A percentile compares a stretch with the other conserved stretches of the same genome.
Evolutionary conservation across 2,888 invertebrate species (phyloP).

Genomic region (Osmoderma eremita): DNA sequence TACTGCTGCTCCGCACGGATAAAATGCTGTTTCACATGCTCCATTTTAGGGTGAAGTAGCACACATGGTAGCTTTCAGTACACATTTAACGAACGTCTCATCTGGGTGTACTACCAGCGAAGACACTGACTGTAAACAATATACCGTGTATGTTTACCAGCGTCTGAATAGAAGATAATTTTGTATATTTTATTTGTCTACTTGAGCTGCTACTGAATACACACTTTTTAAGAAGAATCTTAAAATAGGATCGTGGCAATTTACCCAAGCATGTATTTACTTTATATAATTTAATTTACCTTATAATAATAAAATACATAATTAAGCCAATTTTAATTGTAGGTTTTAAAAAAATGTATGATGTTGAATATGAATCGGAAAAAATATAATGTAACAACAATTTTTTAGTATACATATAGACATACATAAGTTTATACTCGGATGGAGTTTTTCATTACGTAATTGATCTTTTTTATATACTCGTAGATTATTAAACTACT

Average conservation of each 20-base stretch:
- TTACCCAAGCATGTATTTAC: not conserved
- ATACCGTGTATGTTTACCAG: conserved; percentile 32
- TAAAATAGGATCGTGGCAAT: conserved; percentile 11
- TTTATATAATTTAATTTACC: too few species aligned
- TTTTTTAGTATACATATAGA: too few species aligned
- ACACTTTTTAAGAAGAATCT: not conserved
- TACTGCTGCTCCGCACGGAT: conserved; percentile 28
- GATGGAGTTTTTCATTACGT: too few species aligned
- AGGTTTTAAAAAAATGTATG: too few species aligned
- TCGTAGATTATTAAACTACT: too few species aligned
- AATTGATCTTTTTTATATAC: too few species aligned
- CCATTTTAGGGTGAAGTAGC: conserved; percentile 39
- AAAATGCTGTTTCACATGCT: conserved; percentile 38
- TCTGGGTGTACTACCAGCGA: conserved; percentile 26
- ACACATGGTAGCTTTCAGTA: conserved; percentile 38
- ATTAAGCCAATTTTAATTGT: too few species aligned
- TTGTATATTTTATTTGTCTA: conserved; percentile 36
- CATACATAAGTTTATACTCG: too few species aligned
- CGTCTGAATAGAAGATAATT: conserved; percentile 34
- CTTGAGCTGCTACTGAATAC: not conserved
- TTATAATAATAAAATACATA: too few species aligned
- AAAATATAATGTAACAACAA: too few species aligned
- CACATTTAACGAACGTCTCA: conserved; percentile 32
- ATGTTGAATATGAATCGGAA: too few species aligned
- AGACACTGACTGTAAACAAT: conserved; percentile 35